Evolutionary conservation across 2,113 vertebrate species (phyloP), one percentile per base, ranked within the genome.

Genomic region (Atlantisia rogersi): DNA sequence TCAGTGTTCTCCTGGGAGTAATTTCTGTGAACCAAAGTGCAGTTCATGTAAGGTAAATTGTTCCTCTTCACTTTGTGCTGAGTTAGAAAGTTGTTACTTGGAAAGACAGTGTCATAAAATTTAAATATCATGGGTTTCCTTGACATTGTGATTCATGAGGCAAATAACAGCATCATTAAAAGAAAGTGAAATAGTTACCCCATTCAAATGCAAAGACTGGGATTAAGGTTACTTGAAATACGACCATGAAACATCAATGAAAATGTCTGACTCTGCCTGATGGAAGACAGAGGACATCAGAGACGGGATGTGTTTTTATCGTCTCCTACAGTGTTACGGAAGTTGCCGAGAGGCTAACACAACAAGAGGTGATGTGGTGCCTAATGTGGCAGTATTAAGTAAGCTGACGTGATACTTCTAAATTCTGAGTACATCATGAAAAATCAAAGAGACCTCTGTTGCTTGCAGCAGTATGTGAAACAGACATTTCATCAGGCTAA

Each of bases 101-200:
- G 1, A 60, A 93, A 95, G 25, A 62, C 24, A 91, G 46, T 37
- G 15, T 22, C 71, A 70, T 96, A 63, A 97, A 97, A 97, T 97
- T 91, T 96, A 92, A 96, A 96, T 92, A 92, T 74, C 81, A 32
- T 59, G 63, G 35, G 12, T 79, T 97, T 97, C 79, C 70, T 96
- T 96, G 83, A 58, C 88, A 68, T 90, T 94, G 22, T 92, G 92
- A 97, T 92, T 93, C 63, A 90, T 79, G 84, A 96, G 52, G 14
- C 32, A 96, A 95, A 86, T 92, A 95, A 95, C 13, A 37, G 29
- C 53, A 37, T 18, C 53, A 91, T 94, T 97, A 95, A 96, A 95
- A 91, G 59, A 88, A 40, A 95, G n/a, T 56, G 37, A 71, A 94
- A 70, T n/a, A 73, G 20, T 95, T 89, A 90, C 26, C 76, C n/a